A percentile compares a stretch with the other conserved stretches of the same genome.
These are phyloP conservation scores for Lucilia cuprina DNA, from an alignment of 1,140 invertebrate species.

Conservation along the genomic window DNA sequence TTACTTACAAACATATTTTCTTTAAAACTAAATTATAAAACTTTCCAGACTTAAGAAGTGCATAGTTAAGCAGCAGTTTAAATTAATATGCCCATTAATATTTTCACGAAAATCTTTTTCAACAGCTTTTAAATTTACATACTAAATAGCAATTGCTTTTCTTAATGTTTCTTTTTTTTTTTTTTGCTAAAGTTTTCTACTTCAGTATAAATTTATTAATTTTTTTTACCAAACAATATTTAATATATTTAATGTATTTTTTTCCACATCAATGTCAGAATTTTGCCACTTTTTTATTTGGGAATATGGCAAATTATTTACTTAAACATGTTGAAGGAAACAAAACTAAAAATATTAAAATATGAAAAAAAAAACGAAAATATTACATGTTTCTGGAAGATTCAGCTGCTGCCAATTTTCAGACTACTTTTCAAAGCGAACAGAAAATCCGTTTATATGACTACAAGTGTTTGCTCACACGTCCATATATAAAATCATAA, in stretches of 20 bases:
- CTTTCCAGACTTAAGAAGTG: not conserved
- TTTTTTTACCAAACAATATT: not conserved
- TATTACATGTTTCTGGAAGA: not conserved
- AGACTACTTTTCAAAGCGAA: not conserved
- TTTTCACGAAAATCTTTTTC: not conserved
- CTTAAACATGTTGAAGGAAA: not conserved
- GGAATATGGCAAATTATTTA: not conserved
- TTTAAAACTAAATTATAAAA: not conserved
- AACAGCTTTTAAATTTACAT: not conserved
- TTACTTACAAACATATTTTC: too few species aligned
- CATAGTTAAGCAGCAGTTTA: not conserved
- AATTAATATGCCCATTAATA: not conserved
- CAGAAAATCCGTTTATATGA: not conserved
- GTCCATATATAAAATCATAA: not conserved
- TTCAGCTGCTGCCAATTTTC: constrained; percentile 8
- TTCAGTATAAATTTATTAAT: too few species aligned
- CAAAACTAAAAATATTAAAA: not conserved
- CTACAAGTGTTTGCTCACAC: not conserved
- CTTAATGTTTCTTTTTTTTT: too few species aligned
- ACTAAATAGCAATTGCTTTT: too few species aligned
- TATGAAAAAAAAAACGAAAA: not conserved
- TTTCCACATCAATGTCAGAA: not conserved
- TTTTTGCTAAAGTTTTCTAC: too few species aligned
- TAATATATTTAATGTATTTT: not conserved
- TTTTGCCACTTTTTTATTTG: not conserved